These are phyloP conservation scores for Sebastes aleutianus DNA, from an alignment of 2,797 vertebrate species.

Conservation along the genomic window DNA sequence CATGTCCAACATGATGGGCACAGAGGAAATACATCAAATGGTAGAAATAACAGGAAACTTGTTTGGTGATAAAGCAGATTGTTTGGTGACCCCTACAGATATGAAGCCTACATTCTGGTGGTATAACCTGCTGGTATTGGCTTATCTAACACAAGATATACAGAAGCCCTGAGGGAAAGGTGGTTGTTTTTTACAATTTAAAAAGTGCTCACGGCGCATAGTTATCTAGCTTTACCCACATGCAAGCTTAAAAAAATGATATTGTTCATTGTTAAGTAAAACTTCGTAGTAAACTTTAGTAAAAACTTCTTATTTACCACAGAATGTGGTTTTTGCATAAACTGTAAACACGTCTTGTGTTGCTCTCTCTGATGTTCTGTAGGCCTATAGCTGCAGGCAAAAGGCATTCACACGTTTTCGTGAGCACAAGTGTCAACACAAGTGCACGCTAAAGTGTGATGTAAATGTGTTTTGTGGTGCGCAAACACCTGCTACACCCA, in stretches of 20 bases:
- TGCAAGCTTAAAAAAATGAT: background rate
- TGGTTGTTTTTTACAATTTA: background rate
- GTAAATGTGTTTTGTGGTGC: background rate
- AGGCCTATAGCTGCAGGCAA: background rate
- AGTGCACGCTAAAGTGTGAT: constrained; percentile 2
- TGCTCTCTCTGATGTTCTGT: background rate
- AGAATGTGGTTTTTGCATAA: background rate
- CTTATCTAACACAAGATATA: background rate
- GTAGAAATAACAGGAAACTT: constrained; percentile 66
- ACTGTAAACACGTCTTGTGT: background rate
- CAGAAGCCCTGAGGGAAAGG: background rate
- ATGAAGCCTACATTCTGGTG: background rate
- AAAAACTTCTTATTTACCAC: background rate
- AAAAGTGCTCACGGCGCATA: background rate
- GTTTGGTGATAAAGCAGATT: constrained; percentile 46
- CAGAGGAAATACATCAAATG: constrained; percentile 58
- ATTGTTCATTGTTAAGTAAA: background rate
- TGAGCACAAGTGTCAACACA: background rate
- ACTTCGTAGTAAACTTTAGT: no score
- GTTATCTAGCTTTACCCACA: background rate
- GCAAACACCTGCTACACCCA: constrained; percentile 65
- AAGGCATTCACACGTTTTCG: constrained; percentile 4
- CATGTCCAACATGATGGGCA: constrained; percentile 46
- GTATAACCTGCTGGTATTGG: background rate
- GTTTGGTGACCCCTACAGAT: constrained; percentile 34